Evolutionary conservation across 2,797 vertebrate species (phyloP).

Genomic region (Yasuhikotakia modesta): DNA sequence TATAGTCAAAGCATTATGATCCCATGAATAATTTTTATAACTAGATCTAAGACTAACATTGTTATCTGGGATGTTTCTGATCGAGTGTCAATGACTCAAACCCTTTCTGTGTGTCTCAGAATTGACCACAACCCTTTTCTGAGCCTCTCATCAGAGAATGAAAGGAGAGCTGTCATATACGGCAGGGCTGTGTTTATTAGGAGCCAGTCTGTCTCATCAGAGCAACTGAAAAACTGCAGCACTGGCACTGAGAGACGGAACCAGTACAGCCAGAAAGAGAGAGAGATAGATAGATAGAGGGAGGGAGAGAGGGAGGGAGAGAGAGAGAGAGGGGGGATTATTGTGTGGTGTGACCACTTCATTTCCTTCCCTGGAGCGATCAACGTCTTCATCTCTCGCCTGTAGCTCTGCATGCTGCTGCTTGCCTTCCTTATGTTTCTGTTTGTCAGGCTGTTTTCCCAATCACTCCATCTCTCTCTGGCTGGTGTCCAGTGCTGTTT

Average conservation of each 20-base stretch:
- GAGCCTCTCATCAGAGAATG: conserved; percentile 33
- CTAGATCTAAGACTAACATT: too few relatives aligned
- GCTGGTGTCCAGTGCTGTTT: conserved; percentile 46
- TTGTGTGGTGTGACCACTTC: conserved; percentile 42
- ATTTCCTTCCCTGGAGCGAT: conserved; percentile 59
- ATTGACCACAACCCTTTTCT: conserved; percentile 18
- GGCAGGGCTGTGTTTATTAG: conserved; percentile 54
- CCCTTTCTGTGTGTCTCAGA: conserved; percentile 25
- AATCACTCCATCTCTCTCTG: conserved; percentile 16
- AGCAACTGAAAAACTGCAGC: conserved; percentile 24
- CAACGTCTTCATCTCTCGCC: conserved; percentile 54
- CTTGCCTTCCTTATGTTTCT: conserved; percentile 48
- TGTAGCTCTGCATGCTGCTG: conserved; percentile 37
- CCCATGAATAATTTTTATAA: too few relatives aligned
- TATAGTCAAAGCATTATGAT: too few relatives aligned
- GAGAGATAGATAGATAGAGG: neutral
- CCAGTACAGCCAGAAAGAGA: conserved; percentile 32
- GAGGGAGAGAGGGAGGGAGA: conserved; percentile 25
- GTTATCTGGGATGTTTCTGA: too few relatives aligned
- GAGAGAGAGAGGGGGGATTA: conserved; percentile 42
- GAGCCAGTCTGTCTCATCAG: conserved; percentile 45
- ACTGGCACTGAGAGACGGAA: conserved; percentile 31
- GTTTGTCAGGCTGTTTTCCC: conserved; percentile 32
- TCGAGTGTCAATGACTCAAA: conserved; percentile 46
- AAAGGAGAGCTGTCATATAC: conserved; percentile 52